Percentiles rank a stretch among this genome's conserved stretches.
Evolutionary conservation across 2,797 vertebrate genomes (phyloP).

Genomic region (Aythya fuligula): DNA sequence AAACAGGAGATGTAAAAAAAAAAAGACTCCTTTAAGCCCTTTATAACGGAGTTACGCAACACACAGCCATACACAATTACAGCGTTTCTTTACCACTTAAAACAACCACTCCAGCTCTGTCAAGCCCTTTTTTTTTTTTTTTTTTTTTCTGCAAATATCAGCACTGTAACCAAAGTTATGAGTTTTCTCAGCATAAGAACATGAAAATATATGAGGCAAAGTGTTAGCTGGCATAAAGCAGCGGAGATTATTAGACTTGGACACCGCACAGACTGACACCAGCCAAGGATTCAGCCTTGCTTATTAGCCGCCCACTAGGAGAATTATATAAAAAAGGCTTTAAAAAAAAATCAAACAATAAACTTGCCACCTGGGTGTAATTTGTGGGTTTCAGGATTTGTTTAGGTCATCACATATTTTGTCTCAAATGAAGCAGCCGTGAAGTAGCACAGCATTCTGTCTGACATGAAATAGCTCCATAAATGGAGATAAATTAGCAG

Average conservation of each 20-base stretch:
- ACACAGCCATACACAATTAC: not conserved
- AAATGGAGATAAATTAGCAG: slow-evolving; percentile 47
- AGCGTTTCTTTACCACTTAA: not conserved
- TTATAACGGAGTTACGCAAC: not conserved
- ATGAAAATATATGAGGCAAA: not conserved
- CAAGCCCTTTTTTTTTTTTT: not conserved
- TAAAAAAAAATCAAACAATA: not conserved
- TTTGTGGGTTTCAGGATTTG: slow-evolving; percentile 33
- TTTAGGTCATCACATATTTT: slow-evolving; percentile 62
- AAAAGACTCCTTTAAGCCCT: not conserved
- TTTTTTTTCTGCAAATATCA: not conserved
- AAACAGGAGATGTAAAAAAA: not conserved
- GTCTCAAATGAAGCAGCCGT: slow-evolving; percentile 3
- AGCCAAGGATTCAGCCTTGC: not conserved
- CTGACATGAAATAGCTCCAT: slow-evolving; percentile 33
- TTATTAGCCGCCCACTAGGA: not conserved
- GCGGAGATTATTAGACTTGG: not conserved
- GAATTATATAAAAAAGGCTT: not conserved
- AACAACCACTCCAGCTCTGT: not conserved
- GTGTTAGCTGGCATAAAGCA: not conserved
- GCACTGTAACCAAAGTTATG: not conserved
- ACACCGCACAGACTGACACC: not conserved
- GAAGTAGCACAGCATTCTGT: slow-evolving; percentile 21
- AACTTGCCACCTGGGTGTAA: slow-evolving; percentile 37
- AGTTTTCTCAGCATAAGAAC: not conserved